These are phyloP conservation scores for Megaleporinus macrocephalus DNA, from an alignment of 2,113 vertebrate genomes.

Conservation along the genomic window DNA sequence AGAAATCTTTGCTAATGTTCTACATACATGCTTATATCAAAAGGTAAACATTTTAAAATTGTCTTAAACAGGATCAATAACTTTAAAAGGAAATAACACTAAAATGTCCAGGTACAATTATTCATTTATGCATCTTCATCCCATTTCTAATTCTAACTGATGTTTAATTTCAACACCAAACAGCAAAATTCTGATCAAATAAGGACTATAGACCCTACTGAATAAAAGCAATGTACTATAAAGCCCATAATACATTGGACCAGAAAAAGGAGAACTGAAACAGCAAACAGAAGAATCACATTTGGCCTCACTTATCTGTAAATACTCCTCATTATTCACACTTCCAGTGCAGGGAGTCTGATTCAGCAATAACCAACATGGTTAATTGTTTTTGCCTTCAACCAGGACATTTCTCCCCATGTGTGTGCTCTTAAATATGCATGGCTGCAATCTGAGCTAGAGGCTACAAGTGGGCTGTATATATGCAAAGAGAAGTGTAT, in stretches of 20 bases:
- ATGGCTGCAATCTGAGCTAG: conserved; percentile 6
- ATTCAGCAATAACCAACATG: conserved; percentile 12
- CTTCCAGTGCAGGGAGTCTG: not conserved
- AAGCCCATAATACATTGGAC: not conserved
- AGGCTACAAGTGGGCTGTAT: not conserved
- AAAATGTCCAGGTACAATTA: too few species aligned
- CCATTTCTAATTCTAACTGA: too few species aligned
- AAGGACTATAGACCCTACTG: not conserved
- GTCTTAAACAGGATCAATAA: too few species aligned
- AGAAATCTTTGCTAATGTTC: not conserved
- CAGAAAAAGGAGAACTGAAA: not conserved
- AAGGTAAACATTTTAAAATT: too few species aligned
- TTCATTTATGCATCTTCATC: too few species aligned
- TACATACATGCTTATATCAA: too few species aligned
- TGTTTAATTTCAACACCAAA: too few species aligned
- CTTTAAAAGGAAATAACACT: too few species aligned
- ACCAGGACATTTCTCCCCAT: not conserved
- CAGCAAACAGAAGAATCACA: not conserved
- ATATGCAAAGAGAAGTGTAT: conserved; percentile 17
- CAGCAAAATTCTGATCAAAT: not conserved
- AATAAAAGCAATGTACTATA: not conserved
- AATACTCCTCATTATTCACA: not conserved
- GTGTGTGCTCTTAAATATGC: conserved; percentile 18
- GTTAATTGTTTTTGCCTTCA: not conserved
- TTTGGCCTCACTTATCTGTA: not conserved